phyloP scores from a whole-genome alignment of 2,113 vertebrate species.

The Crocuta crocuta region DNA sequence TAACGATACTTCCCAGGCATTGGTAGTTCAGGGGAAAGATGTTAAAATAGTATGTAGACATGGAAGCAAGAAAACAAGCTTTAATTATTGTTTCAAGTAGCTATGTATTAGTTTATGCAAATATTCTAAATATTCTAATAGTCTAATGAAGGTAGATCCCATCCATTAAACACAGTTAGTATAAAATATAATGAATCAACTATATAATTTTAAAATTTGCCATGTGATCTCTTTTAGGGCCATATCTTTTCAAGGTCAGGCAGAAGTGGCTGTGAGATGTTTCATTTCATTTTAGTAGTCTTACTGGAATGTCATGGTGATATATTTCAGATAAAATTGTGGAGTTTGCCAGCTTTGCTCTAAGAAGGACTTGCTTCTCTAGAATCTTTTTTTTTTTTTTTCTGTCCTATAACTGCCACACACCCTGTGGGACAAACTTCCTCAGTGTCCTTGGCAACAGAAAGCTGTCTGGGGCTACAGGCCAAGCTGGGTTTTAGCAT shows the following conservation, averaged over 20 bases:
- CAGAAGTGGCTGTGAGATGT: neutral
- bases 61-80: neutral
- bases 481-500: neutral
- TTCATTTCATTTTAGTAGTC: neutral
- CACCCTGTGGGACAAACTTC: neutral
- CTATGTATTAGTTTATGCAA: neutral
- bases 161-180: neutral
- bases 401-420: neutral
- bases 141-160: neutral
- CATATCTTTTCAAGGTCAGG: neutral
- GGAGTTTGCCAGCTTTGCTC: neutral
- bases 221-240: neutral
- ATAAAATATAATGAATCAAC: neutral
- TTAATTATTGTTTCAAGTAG: neutral
- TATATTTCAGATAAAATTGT: constrained; percentile 2
- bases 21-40: neutral
- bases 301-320: neutral
- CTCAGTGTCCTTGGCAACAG: neutral
- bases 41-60: neutral
- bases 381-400: neutral
- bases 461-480: neutral
- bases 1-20: neutral
- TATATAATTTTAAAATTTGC: neutral
- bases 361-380: neutral
- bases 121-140: neutral